These are phyloP conservation scores for Oriolus oriolus DNA, from an alignment of 2,113 vertebrate species.

Conservation along the genomic window DNA sequence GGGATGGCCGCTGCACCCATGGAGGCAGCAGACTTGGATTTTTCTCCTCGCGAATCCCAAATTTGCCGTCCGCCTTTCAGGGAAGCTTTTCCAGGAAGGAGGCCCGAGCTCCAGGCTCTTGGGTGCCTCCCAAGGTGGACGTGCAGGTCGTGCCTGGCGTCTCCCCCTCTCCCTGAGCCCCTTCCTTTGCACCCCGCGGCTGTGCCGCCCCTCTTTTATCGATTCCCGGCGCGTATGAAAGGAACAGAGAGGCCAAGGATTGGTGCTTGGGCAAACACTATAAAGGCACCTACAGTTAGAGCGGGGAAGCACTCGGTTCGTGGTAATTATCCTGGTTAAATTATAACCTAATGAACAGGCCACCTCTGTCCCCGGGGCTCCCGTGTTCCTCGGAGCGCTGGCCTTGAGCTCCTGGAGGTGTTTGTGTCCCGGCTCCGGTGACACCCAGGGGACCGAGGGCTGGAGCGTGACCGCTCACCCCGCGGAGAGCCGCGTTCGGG, in stretches of 20 bases:
- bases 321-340: constrained; percentile 13
- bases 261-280: background rate
- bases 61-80: fast-evolving
- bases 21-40: fast-evolving
- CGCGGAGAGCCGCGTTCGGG: fast-evolving
- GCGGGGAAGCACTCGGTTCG: background rate
- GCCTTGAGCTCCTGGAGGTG: background rate
- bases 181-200: background rate
- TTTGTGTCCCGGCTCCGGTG: background rate
- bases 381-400: fast-evolving
- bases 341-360: background rate
- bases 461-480: fast-evolving
- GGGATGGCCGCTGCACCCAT: fast-evolving
- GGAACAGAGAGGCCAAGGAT: background rate
- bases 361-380: background rate
- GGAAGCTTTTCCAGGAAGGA: background rate
- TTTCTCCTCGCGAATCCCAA: background rate
- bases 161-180: background rate
- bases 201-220: background rate
- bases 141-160: background rate
- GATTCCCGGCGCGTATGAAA: background rate
- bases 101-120: background rate
- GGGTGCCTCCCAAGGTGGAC: background rate
- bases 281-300: background rate
- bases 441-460: background rate